A percentile compares a stretch with the other conserved stretches of the same genome.
These are phyloP conservation scores for Siniperca knerii DNA, from an alignment of 2,113 vertebrate species.

Conservation along the genomic window DNA sequence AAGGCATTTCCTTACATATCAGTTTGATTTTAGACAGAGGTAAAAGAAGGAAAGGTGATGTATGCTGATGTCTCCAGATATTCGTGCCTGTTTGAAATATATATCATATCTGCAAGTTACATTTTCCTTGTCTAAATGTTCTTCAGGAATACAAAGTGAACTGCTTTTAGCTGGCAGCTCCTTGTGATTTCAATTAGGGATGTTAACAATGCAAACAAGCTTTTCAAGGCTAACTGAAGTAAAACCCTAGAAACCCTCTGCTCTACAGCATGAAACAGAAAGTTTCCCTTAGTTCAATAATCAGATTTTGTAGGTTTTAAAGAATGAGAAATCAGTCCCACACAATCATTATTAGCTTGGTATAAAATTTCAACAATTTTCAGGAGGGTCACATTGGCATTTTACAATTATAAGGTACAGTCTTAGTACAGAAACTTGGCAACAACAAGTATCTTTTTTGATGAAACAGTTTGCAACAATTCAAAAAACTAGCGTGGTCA, in stretches of 20 bases:
- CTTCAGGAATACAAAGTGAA: conserved; percentile 25
- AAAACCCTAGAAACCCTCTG: not conserved
- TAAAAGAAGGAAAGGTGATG: conserved; percentile 18
- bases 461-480: conserved; percentile 8
- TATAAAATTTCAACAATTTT: conserved; percentile 8
- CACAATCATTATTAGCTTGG: not conserved
- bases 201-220: conserved; percentile 29
- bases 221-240: conserved; percentile 11
- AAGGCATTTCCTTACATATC: conserved; percentile 41
- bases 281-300: not conserved
- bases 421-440: conserved; percentile 19
- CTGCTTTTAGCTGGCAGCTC: conserved; percentile 26
- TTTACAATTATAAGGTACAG: conserved; percentile 16
- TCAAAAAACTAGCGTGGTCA: not conserved
- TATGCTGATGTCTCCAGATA: conserved; percentile 9
- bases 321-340: conserved; percentile 4
- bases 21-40: conserved; percentile 38
- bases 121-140: conserved; percentile 16
- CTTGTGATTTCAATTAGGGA: conserved; percentile 8
- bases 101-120: not conserved
- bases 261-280: not conserved
- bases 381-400: not conserved
- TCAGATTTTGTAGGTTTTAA: not conserved
- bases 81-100: conserved; percentile 11
- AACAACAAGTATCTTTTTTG: not conserved